phyloP scores from a whole-genome alignment of 2,113 vertebrate genomes.

The Labrus mixtus region DNA sequence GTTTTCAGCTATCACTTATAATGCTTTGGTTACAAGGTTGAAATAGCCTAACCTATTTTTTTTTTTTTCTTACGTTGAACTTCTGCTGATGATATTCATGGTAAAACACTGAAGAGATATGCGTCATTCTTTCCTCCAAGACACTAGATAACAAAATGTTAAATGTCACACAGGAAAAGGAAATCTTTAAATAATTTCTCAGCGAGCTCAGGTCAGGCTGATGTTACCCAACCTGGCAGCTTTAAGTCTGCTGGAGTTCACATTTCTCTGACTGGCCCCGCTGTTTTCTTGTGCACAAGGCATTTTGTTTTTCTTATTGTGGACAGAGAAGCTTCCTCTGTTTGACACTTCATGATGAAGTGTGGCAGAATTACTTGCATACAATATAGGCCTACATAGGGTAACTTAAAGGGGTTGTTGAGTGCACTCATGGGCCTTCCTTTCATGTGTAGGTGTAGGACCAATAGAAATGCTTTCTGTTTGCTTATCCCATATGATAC shows the following conservation, averaged over 20 bases:
- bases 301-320: neutral
- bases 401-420: conserved; percentile 34
- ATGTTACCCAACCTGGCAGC: conserved; percentile 60
- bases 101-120: conserved; percentile 32
- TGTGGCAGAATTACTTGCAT: conserved; percentile 36
- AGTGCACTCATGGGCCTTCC: conserved; percentile 24
- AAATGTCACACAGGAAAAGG: conserved; percentile 46
- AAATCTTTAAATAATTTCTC: conserved; percentile 45
- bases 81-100: conserved; percentile 44
- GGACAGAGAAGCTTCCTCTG: neutral
- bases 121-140: conserved; percentile 25
- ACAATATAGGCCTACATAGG: conserved; percentile 4
- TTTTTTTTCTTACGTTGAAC: neutral
- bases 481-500: conserved; percentile 26
- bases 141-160: conserved; percentile 33
- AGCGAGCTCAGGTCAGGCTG: conserved; percentile 41
- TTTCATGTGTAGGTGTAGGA: conserved; percentile 36
- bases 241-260: conserved; percentile 44
- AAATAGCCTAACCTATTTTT: conserved; percentile 48
- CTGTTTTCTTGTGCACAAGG: conserved; percentile 16
- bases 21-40: conserved; percentile 61
- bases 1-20: conserved; percentile 47
- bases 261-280: conserved; percentile 27
- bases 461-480: conserved; percentile 44
- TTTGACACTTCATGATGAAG: neutral